phyloP scores from a whole-genome alignment of 2,888 invertebrate species.

The Patella pellucida region DNA sequence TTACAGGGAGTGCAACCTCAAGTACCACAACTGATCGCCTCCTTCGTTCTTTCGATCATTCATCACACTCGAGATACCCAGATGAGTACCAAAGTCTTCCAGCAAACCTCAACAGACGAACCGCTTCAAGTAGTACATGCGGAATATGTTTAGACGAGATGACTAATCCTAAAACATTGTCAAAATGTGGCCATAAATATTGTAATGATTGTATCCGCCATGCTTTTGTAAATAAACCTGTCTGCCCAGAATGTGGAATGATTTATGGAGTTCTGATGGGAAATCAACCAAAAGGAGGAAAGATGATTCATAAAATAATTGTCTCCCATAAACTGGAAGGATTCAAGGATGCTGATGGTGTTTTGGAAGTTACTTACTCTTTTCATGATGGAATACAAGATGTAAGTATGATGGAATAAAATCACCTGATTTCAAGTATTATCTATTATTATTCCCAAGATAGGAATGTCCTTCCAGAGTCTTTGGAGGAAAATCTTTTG shows the following conservation, averaged over 20 bases:
- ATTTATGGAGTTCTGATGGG: conserved; percentile 41
- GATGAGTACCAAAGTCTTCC: neutral
- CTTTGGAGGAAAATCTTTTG: too few relatives aligned
- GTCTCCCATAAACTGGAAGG: conserved; percentile 31
- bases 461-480: neutral
- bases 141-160: conserved; percentile 46
- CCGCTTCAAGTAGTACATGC: conserved; percentile 30
- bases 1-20: too few relatives aligned
- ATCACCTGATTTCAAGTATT: too few relatives aligned
- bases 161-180: conserved; percentile 39
- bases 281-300: conserved; percentile 42
- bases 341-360: conserved; percentile 27
- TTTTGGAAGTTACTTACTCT: conserved; percentile 40
- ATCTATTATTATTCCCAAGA: too few relatives aligned
- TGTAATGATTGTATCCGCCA: conserved; percentile 34
- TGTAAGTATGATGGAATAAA: conserved; percentile 33
- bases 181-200: conserved; percentile 40
- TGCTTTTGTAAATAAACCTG: conserved; percentile 32
- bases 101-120: conserved; percentile 1
- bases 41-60: too few relatives aligned
- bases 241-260: conserved; percentile 72
- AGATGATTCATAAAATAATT: conserved; percentile 24
- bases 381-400: conserved; percentile 50
- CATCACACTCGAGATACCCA: too few relatives aligned
- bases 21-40: too few relatives aligned